Percentiles rank a stretch among this genome's conserved stretches.
Evolutionary conservation across 2,797 vertebrate genomes (phyloP).

Genomic region (Typhlichthys subterraneus): DNA sequence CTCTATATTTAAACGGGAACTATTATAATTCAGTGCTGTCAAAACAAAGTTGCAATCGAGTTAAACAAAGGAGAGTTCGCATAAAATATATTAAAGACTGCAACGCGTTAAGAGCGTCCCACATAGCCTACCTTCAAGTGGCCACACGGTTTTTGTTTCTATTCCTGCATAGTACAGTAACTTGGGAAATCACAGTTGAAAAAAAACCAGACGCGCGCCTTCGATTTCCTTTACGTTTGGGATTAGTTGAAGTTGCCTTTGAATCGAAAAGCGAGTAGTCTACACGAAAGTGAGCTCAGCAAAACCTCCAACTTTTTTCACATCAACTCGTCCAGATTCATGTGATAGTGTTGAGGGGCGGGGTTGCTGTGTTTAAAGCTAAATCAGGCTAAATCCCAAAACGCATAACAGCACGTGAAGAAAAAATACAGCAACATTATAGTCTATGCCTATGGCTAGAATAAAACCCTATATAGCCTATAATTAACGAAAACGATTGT

Average conservation of each 20-base stretch:
- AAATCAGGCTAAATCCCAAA: conserved; percentile 60
- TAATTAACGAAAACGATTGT: too few relatives aligned
- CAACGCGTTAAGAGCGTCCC: conserved; percentile 63
- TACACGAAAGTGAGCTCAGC: conserved; percentile 42
- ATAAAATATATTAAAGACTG: conserved; percentile 20
- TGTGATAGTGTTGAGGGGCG: conserved; percentile 77
- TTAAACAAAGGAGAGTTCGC: conserved; percentile 1
- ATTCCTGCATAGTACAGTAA: conserved; percentile 50
- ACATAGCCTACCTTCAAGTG: conserved; percentile 72
- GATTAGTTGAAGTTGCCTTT: too few relatives aligned
- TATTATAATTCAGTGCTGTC: conserved; percentile 27
- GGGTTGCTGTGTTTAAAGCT: conserved; percentile 73
- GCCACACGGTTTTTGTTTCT: conserved; percentile 55
- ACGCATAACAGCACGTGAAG: conserved; percentile 9
- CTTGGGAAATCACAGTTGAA: conserved; percentile 44
- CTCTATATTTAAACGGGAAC: conserved; percentile 35
- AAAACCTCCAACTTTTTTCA: conserved; percentile 67
- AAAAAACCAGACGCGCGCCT: conserved; percentile 14
- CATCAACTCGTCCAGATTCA: conserved; percentile 73
- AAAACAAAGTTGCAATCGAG: neutral
- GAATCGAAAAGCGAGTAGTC: conserved; percentile 4
- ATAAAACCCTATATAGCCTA: too few relatives aligned
- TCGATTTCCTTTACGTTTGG: conserved; percentile 10
- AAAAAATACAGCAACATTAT: neutral
- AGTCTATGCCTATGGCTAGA: too few relatives aligned